phyloP scores from a whole-genome alignment of 2,888 invertebrate species.

The Ectropis crepuscularia region DNA sequence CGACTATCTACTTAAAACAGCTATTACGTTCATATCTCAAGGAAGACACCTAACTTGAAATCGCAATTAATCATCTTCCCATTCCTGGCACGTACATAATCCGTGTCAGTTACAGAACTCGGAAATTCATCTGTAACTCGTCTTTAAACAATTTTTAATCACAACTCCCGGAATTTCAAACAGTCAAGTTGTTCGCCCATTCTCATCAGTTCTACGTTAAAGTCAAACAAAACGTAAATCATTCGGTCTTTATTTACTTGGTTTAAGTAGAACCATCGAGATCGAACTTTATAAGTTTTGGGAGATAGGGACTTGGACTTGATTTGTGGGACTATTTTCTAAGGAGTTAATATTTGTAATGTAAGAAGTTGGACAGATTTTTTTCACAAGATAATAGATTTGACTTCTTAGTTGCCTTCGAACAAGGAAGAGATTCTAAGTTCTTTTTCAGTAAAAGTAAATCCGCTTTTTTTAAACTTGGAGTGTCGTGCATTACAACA shows the following conservation, averaged over 20 bases:
- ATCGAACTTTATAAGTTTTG: slow-evolving; percentile 29
- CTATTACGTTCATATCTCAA: background rate
- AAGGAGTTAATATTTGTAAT: too few species aligned
- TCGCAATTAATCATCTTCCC: slow-evolving; percentile 23
- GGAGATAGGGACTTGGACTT: slow-evolving; percentile 18
- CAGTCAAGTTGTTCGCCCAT: slow-evolving; percentile 33
- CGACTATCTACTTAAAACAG: background rate
- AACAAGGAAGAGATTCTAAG: too few species aligned
- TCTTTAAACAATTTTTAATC: slow-evolving; percentile 42
- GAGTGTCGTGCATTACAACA: too few species aligned
- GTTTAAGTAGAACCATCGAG: slow-evolving; percentile 37
- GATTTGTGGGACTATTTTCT: too few species aligned
- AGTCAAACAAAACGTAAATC: slow-evolving; percentile 50
- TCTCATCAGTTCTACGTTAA: slow-evolving; percentile 34
- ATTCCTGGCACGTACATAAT: slow-evolving; percentile 24
- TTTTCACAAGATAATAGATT: too few species aligned
- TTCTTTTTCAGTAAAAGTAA: too few species aligned
- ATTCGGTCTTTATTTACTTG: slow-evolving; percentile 35
- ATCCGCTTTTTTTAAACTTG: too few species aligned
- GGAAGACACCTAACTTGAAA: slow-evolving; percentile 13
- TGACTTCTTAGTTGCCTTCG: too few species aligned
- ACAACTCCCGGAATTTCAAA: slow-evolving; percentile 43
- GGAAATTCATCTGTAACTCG: slow-evolving; percentile 27
- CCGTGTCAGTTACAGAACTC: slow-evolving; percentile 26
- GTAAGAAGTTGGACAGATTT: too few species aligned